Conservation (phyloP, 2,888 invertebrate species). For the Perizoma affinitatum region DNA sequence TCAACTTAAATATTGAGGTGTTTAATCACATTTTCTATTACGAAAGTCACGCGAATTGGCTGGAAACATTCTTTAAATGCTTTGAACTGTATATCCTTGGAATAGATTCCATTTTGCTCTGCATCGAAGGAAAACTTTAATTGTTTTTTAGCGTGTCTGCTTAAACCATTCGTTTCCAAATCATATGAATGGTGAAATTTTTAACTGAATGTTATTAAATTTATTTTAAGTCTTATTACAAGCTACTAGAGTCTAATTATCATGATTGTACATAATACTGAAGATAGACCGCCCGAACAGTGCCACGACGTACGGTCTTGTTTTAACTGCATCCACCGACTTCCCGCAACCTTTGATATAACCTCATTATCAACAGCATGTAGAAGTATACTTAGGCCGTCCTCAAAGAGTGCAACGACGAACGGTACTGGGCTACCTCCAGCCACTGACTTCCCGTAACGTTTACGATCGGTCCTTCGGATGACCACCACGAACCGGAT, state of each 20-base stretch:
- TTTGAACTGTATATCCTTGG: conserved; percentile 7
- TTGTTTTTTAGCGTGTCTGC: conserved; percentile 62
- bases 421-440: too few species aligned
- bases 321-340: too few species aligned
- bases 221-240: conserved; percentile 9
- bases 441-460: too few species aligned
- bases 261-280: background rate
- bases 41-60: conserved; percentile 19
- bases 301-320: too few species aligned
- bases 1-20: conserved; percentile 28
- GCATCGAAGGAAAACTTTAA: conserved; percentile 40
- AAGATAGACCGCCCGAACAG: too few species aligned
- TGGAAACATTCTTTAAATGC: background rate
- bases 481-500: too few species aligned
- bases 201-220: conserved; percentile 20
- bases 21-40: conserved; percentile 35
- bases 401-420: too few species aligned
- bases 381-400: too few species aligned
- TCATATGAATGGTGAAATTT: conserved; percentile 31
- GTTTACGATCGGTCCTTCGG: too few species aligned
- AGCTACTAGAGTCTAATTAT: conserved; percentile 1
- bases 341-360: too few species aligned
- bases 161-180: conserved; percentile 52
- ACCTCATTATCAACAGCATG: too few species aligned
- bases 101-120: conserved; percentile 15